Percentiles rank a stretch among this genome's conserved stretches.
These are phyloP conservation scores for Molossus alvarezi DNA, from an alignment of 2,797 vertebrate species.

Conservation along the genomic window DNA sequence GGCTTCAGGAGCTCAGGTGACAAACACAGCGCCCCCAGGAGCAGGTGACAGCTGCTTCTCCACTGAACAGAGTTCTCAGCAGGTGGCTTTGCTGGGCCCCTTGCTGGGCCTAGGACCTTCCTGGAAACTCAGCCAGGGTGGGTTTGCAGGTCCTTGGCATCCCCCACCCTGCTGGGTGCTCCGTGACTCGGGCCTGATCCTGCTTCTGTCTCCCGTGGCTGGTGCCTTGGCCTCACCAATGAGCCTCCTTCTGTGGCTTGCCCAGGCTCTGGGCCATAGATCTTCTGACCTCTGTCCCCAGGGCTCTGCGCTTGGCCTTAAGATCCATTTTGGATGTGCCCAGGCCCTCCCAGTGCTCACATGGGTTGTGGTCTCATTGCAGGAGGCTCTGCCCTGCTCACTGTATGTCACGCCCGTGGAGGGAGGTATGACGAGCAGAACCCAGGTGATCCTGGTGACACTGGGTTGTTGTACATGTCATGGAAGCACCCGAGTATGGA, in stretches of 20 bases:
- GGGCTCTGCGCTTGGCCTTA: background rate
- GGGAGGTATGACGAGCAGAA: background rate
- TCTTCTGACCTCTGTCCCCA: background rate
- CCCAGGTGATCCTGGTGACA: background rate
- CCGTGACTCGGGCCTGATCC: background rate
- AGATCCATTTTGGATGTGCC: background rate
- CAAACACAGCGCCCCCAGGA: background rate
- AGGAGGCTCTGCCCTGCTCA: background rate
- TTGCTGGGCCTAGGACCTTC: background rate
- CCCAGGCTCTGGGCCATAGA: background rate
- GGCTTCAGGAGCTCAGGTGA: background rate
- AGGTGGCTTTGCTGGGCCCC: background rate
- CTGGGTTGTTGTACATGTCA: rapidly evolving
- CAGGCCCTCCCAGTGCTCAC: background rate
- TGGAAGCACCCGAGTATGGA: too few relatives aligned
- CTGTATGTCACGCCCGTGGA: too few relatives aligned
- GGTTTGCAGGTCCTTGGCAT: too few relatives aligned
- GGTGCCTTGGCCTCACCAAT: background rate
- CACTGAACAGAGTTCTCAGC: background rate
- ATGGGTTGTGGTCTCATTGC: background rate
- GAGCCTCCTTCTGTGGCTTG: background rate
- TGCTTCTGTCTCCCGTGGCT: background rate
- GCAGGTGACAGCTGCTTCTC: background rate
- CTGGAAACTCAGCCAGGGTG: background rate
- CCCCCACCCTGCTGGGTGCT: background rate